Base-by-base conservation (phyloP, 2,113 vertebrate genomes). In the Elgaria multicarinata region DNA sequence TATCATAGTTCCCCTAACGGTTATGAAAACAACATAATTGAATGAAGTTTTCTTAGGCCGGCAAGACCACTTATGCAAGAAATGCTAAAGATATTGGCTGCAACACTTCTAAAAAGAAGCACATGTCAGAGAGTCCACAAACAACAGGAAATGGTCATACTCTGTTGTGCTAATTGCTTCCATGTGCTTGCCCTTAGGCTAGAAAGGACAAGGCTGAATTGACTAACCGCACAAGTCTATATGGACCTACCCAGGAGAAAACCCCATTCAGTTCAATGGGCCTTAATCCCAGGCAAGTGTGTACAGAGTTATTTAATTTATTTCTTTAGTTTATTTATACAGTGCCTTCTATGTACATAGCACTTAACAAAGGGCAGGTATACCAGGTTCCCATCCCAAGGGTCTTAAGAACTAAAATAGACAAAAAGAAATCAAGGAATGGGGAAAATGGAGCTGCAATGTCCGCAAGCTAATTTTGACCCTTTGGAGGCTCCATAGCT, bases 1-100 rank as follows among this genome's bases (percentile, higher is more conserved):
- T 1, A 39, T 18, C 71, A 28, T 3, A 3, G 67, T 53, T 75
- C 84, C 50, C 14, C 36, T 55, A n/a, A 42, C 4, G n/a, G 71
- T 86, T 86, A 86, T 75, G 69, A 75, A 86, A 86, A 75, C 84
- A 75, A 36, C 24, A 16, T 62, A 31, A 75, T 20, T 58, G 53
- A 58, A 74, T 42, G 14, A 75, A 86, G 83, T 72, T 55, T 72
- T 72, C 33, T 36, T 53, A 36, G 67, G 83, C 67, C 36, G 67
- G 83, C 67, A 85, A 72, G 53, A 0, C 71, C 12, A 22, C 13
- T 74, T 74, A 75, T 39, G 33, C 58, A 75, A 86, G 84, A 75
- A 62, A 5, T 28, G 84, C 71, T 55, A 13, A 53, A 80, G 46
- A 80, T 44, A 55, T 80, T 71, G 64, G 44, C 64, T 69, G 64